Base-by-base conservation (phyloP, 2,888 invertebrate genomes). In the Mythimna impura region DNA sequence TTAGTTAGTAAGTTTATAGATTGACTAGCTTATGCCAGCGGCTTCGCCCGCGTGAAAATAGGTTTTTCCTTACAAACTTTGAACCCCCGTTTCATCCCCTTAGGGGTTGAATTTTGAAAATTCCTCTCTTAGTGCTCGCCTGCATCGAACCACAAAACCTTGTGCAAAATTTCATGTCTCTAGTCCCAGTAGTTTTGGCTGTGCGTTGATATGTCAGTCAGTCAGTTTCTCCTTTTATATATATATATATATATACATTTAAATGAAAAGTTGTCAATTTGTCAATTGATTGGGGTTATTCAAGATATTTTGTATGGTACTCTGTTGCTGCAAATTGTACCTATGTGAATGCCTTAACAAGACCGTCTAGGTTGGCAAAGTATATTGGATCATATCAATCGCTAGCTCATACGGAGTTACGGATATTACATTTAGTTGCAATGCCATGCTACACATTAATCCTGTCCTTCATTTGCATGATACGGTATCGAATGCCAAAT, bases 391-490 rank as follows among this genome's bases (percentile, higher is more conserved):
- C 63, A 69, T 75, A 61, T 76, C 76, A 78, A 76, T 78, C 61
- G 55, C 54, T 43, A 63, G 74, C 55, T 68, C 58, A 57, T 73
- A 52, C 74, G 9, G 36, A 79, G 61, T 61, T 65, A 62, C 74
- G n/a, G 52, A 79, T 25, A 58, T 73, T 50, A 58, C 73, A 78
- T 79, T 78, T 57, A 68, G n/a, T 71, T 63, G 40, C 78, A 77
- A 71, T 76, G 71, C 63, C 62, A 71, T 62, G 30, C 72, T 14
- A 34, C 47, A 69, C 61, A 43, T 70, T 70, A 62, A 34, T 65
- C 55, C 65, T 78, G 50, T 25, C 50, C 25, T 66, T 78, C 20
- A 70, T 66, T 69, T 58, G 54, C 70, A 60, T 78, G 57, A 66
- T 58, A 58, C 62, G 25, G 54, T 75, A 40, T 73, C 43, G 25